These are phyloP conservation scores for Prenolepis imparis DNA, from an alignment of 2,888 invertebrate species.

Conservation along the genomic window DNA sequence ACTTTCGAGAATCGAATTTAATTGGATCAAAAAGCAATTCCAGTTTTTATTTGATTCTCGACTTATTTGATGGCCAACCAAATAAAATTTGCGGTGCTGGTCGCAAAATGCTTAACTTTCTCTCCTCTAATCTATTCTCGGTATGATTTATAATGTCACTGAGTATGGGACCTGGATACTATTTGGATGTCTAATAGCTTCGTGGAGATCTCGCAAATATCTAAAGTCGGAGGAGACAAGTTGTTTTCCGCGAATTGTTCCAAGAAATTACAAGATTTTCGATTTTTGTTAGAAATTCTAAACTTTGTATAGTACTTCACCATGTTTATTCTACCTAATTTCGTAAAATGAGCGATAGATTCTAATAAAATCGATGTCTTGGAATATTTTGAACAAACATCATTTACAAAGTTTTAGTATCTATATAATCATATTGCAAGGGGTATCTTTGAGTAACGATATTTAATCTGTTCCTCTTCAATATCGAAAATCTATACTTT, in stretches of 20 bases:
- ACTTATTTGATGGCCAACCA: slow-evolving; percentile 79
- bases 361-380: not conserved
- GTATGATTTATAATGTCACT: slow-evolving; percentile 74
- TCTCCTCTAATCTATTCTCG: slow-evolving; percentile 72
- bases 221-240: slow-evolving; percentile 80
- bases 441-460: not conserved
- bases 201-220: slow-evolving; percentile 83
- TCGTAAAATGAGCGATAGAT: slow-evolving; percentile 49
- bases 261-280: slow-evolving; percentile 10
- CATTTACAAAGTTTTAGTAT: not conserved
- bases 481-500: not conserved
- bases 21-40: slow-evolving; percentile 86
- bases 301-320: slow-evolving; percentile 72
- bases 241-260: slow-evolving; percentile 53
- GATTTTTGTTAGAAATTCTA: slow-evolving; percentile 61
- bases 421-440: not conserved
- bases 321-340: slow-evolving; percentile 71
- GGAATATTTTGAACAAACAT: slow-evolving; percentile 25
- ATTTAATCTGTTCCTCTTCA: not conserved
- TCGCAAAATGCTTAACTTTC: slow-evolving; percentile 83
- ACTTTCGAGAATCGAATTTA: slow-evolving; percentile 87
- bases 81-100: slow-evolving; percentile 83
- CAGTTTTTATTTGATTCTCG: slow-evolving; percentile 86
- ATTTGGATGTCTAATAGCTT: slow-evolving; percentile 82
- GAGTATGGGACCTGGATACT: slow-evolving; percentile 74